Evolutionary conservation across 1,140 invertebrate species (phyloP).

Genomic region (Saccostrea cuccullata): DNA sequence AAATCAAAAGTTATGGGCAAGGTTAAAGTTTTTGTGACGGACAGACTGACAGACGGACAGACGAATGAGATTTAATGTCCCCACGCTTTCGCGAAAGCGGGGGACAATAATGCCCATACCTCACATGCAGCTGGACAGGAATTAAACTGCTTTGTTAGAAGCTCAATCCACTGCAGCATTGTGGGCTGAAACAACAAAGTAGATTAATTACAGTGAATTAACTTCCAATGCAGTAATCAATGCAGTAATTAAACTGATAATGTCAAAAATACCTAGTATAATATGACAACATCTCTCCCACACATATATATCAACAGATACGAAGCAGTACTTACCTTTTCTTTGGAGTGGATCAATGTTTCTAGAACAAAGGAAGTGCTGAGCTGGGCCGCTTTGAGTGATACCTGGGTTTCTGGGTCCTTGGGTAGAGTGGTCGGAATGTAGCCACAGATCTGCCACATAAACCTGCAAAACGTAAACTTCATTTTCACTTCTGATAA

Average conservation of each 20-base stretch:
- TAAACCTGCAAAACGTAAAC: slow-evolving; percentile 85
- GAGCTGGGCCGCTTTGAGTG: slow-evolving; percentile 89
- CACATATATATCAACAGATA: neutral
- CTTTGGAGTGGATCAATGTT: slow-evolving; percentile 97
- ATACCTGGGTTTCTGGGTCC: slow-evolving; percentile 86
- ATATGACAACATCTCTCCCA: neutral
- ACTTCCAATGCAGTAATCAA: neutral
- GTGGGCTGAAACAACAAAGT: slow-evolving; percentile 84
- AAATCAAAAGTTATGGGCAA: no score
- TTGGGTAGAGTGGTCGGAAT: slow-evolving; percentile 92
- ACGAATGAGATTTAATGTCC: no score
- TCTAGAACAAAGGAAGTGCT: slow-evolving; percentile 97
- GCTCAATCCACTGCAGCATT: slow-evolving; percentile 97
- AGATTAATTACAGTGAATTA: neutral
- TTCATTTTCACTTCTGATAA: neutral
- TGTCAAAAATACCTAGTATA: neutral
- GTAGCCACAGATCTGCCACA: slow-evolving; percentile 96
- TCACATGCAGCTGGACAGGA: slow-evolving; percentile 93
- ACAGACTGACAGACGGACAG: no score
- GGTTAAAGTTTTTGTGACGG: no score
- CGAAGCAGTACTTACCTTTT: slow-evolving; percentile 85
- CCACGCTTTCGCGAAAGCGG: no score
- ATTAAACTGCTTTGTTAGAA: slow-evolving; percentile 96
- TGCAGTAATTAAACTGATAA: neutral
- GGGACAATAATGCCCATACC: slow-evolving; percentile 67